phyloP scores from a whole-genome alignment of 1,140 invertebrate species.

The Eumeta japonica region DNA sequence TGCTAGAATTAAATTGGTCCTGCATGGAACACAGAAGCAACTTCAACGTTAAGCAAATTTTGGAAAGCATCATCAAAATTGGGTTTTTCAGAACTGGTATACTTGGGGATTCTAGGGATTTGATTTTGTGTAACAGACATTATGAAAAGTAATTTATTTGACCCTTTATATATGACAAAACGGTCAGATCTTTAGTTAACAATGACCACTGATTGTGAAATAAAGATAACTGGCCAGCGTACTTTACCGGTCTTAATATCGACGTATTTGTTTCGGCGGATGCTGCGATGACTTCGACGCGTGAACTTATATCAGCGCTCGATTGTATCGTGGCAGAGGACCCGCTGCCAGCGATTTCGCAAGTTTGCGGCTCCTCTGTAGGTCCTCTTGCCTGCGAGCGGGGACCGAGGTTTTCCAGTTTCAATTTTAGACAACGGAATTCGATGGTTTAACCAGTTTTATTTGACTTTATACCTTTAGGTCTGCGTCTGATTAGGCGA shows the following conservation, averaged over 20 bases:
- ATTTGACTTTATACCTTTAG: not conserved
- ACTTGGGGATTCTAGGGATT: not conserved
- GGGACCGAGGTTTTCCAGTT: not conserved
- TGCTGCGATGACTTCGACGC: not conserved
- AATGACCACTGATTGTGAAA: too few relatives aligned
- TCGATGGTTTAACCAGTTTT: not conserved
- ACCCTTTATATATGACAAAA: too few relatives aligned
- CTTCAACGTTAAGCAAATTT: not conserved
- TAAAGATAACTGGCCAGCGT: not conserved
- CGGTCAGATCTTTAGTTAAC: too few relatives aligned
- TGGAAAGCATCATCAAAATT: constrained; percentile 2
- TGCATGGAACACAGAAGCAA: constrained; percentile 2
- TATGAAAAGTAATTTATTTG: constrained; percentile 5
- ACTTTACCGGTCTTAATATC: not conserved
- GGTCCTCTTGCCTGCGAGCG: constrained; percentile 3
- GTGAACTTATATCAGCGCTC: too few relatives aligned
- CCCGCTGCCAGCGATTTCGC: too few relatives aligned
- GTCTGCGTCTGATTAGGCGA: not conserved
- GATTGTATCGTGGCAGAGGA: too few relatives aligned
- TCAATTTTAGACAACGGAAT: not conserved
- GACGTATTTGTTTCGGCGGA: not conserved
- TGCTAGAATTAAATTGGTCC: constrained; percentile 3
- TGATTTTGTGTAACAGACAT: not conserved
- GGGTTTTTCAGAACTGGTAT: not conserved
- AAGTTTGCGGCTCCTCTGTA: too few relatives aligned